Base-by-base conservation (phyloP, 2,797 vertebrate species). In the Lindbergichthys nudifrons region DNA sequence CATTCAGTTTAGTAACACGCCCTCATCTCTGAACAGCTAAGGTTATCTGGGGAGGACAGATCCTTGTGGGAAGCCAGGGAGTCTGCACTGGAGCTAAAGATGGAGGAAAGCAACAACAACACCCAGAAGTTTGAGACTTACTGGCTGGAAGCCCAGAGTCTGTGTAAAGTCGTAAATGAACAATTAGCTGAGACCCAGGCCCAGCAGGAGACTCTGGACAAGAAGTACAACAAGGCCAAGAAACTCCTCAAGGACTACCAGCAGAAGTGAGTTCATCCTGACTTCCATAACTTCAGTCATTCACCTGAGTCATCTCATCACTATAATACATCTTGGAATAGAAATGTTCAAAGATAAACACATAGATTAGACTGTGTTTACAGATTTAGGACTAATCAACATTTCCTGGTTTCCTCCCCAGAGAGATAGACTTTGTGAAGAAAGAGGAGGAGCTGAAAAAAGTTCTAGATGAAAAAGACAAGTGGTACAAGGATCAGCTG, bases 221-320 rank as follows among this genome's bases (percentile, higher is more conserved):
- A 97, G 90, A 98, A 97, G 89, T 98, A 98, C 90, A 96, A 83
- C 92, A 97, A 97, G 86, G 96, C 97, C 67, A 98, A 97, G 93
- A 98, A 98, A 75, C 91, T 98, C 69, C 93, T 98, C 65, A 97
- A 97, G 91, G 97, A 98, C 77, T 97, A 95, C 88, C 97, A 98
- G 75, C 96, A 97, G 84, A 98, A 97, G 97, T 98, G 90, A 95
- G 96, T 95, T 71, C 51, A 43, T 60, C 19, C 32, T 42, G 3
- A 61, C 65, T 70, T 41, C 18, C 23, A 58, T 18, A 26, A 52
- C 2, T 36, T 57, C 5, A 61, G 5, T 69, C 19, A 1, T 70
- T 69, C 46, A 30, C 3, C 53, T 4, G 26, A 41, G 21, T 50
- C 9, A 46, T 0, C 21, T 11, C 21, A 21, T 59, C 58, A 3